Conservation (phyloP, 2,113 vertebrate species). For the Empidonax traillii region DNA sequence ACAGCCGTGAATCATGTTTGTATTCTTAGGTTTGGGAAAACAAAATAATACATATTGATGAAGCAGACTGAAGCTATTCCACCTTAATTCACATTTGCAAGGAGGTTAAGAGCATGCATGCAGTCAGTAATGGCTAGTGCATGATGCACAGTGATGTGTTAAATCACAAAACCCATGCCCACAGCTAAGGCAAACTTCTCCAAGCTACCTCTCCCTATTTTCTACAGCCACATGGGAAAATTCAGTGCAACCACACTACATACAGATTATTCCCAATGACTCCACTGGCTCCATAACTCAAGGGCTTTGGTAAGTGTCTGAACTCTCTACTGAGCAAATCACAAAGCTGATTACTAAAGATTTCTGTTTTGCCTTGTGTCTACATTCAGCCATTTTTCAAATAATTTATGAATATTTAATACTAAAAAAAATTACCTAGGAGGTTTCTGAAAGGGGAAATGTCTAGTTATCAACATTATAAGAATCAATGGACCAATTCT, state of each 20-base stretch:
- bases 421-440: background rate
- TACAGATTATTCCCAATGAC: background rate
- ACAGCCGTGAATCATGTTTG: background rate
- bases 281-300: background rate
- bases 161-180: background rate
- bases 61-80: background rate
- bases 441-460: background rate
- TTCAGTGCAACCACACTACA: background rate
- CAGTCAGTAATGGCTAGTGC: background rate
- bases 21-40: background rate
- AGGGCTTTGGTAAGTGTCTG: background rate
- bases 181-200: background rate
- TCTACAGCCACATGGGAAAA: background rate
- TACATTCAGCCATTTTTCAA: background rate
- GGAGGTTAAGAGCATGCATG: background rate
- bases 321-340: background rate
- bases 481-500: background rate
- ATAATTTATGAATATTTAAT: background rate
- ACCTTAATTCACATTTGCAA: background rate
- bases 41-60: background rate
- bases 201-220: background rate
- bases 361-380: background rate
- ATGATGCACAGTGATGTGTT: fast-evolving
- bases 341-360: background rate
- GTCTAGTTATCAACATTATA: background rate